phyloP scores from a whole-genome alignment of 2,113 vertebrate genomes.

The Tylochromis polylepis region DNA sequence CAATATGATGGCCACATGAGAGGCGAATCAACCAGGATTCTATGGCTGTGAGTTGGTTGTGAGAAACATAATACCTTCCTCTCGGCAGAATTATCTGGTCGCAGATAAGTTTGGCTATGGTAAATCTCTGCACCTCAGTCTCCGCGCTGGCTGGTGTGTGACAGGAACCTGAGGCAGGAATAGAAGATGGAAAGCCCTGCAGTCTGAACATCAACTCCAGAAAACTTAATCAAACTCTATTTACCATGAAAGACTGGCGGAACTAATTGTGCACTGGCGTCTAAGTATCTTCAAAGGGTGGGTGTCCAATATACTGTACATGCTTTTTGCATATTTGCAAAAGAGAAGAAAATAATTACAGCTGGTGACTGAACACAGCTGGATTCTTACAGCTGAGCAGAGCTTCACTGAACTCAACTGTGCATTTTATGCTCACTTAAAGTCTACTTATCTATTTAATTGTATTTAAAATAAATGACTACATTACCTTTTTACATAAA shows the following conservation, averaged over 20 bases:
- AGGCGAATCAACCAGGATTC: slow-evolving; percentile 28
- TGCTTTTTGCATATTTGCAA: slow-evolving; percentile 1
- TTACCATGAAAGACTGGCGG: slow-evolving; percentile 23
- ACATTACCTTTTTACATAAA: neutral
- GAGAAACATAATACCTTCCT: slow-evolving; percentile 42
- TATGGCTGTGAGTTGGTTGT: slow-evolving; percentile 21
- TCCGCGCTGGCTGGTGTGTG: slow-evolving; percentile 17
- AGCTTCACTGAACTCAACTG: neutral
- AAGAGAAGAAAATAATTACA: slow-evolving; percentile 23
- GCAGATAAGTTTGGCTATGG: slow-evolving; percentile 45
- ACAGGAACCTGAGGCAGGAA: slow-evolving; percentile 34
- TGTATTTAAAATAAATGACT: neutral
- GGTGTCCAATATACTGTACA: neutral
- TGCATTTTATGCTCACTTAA: neutral
- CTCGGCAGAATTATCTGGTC: slow-evolving; percentile 28
- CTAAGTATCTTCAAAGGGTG: neutral
- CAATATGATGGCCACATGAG: slow-evolving; percentile 51
- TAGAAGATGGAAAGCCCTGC: slow-evolving; percentile 28
- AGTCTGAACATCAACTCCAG: slow-evolving; percentile 8
- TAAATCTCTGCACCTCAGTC: slow-evolving; percentile 20
- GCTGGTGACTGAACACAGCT: slow-evolving; percentile 22
- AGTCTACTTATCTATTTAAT: neutral
- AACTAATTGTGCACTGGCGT: slow-evolving; percentile 42
- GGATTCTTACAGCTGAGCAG: neutral
- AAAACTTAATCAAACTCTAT: slow-evolving; percentile 42